These are phyloP conservation scores for Mormyrus proboscirostris DNA, from an alignment of 2,797 vertebrate species.

Conservation along the genomic window DNA sequence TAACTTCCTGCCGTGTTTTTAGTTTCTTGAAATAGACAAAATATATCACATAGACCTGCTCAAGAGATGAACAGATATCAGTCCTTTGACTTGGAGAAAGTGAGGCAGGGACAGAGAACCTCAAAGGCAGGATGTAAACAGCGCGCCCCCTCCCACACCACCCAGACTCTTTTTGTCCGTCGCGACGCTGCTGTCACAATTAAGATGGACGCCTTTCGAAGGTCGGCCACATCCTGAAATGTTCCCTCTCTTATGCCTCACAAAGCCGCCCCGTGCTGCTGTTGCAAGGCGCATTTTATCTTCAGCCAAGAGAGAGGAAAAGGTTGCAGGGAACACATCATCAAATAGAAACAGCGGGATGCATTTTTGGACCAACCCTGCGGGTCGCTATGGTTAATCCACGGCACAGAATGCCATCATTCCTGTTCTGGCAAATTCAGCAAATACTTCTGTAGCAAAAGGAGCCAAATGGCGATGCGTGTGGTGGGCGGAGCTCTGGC, in stretches of 20 bases:
- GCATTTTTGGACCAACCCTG: background rate
- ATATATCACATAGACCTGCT: background rate
- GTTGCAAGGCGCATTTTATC: background rate
- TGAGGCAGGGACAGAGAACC: background rate
- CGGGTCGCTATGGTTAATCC: background rate
- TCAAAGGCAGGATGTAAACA: background rate
- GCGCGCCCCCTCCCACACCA: background rate
- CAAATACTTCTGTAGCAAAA: background rate
- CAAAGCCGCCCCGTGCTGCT: background rate
- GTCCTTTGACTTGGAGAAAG: background rate
- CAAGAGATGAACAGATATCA: background rate
- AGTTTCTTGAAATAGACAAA: background rate
- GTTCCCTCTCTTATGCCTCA: background rate
- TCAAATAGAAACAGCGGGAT: background rate
- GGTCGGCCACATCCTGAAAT: background rate
- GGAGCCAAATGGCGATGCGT: background rate
- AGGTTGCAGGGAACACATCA: no score
- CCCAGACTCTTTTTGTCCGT: background rate
- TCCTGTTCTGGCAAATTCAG: background rate
- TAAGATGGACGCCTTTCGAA: background rate
- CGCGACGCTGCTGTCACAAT: background rate
- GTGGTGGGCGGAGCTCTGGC: background rate
- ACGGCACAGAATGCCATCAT: background rate
- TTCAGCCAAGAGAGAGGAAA: background rate
- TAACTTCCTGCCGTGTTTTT: background rate